Percentiles rank a stretch among this genome's conserved stretches.
Conservation (phyloP, 2,113 vertebrate genomes). For the Hippocampus mohnikei region DNA sequence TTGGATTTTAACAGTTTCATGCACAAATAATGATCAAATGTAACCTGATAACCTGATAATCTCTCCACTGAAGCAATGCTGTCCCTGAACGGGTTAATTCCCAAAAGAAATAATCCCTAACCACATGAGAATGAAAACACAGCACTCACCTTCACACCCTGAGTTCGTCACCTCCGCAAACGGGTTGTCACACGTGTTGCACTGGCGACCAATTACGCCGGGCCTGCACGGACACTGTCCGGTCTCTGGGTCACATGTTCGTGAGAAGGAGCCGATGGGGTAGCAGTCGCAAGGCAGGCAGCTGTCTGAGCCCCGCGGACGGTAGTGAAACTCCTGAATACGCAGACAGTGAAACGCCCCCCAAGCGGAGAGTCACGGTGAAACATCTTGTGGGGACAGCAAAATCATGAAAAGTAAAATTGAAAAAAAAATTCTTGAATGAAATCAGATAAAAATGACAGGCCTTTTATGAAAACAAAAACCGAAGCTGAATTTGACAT, state of each 20-base stretch:
- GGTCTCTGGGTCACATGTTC: slow-evolving; percentile 84
- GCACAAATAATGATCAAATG: too few relatives aligned
- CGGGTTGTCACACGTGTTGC: slow-evolving; percentile 91
- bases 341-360: not conserved
- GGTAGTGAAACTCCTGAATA: slow-evolving; percentile 92
- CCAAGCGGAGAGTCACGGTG: too few relatives aligned
- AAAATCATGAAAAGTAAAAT: too few relatives aligned
- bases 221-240: slow-evolving; percentile 92
- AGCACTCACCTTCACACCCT: slow-evolving; percentile 83
- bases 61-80: too few relatives aligned
- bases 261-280: slow-evolving; percentile 89
- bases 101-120: not conserved
- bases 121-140: not conserved
- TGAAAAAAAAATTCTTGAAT: too few relatives aligned
- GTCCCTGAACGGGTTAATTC: too few relatives aligned
- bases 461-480: too few relatives aligned
- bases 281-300: slow-evolving; percentile 97
- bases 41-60: too few relatives aligned
- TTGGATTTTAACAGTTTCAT: too few relatives aligned
- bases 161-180: slow-evolving; percentile 94
- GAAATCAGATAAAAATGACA: too few relatives aligned
- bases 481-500: too few relatives aligned
- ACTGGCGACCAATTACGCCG: slow-evolving; percentile 92
- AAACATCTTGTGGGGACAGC: too few relatives aligned
- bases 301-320: slow-evolving; percentile 78